A percentile compares a stretch with the other conserved stretches of the same genome.
These are phyloP conservation scores for Drosophila biarmipes DNA, from an alignment of 1,140 invertebrate genomes.

Conservation along the genomic window DNA sequence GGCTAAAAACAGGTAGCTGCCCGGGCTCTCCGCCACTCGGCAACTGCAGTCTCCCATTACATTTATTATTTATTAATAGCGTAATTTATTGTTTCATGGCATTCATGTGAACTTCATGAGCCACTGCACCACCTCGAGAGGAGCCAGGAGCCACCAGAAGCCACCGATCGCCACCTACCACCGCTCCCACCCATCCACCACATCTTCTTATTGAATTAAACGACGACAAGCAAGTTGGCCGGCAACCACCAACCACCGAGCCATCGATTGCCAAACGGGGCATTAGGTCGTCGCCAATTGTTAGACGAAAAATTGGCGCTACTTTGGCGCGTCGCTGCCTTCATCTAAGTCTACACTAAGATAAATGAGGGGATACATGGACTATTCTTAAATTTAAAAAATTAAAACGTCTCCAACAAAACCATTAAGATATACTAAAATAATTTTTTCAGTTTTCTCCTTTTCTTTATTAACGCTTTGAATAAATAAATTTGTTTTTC, in stretches of 20 bases:
- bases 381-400: background rate
- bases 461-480: too few relatives aligned
- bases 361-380: background rate
- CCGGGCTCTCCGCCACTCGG: slow-evolving; percentile 22
- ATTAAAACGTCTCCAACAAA: too few relatives aligned
- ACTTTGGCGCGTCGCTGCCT: slow-evolving; percentile 53
- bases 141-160: slow-evolving; percentile 9
- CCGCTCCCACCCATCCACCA: slow-evolving; percentile 15
- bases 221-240: slow-evolving; percentile 55
- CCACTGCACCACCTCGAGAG: slow-evolving; percentile 24
- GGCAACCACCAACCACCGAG: slow-evolving; percentile 14
- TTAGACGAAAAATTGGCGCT: slow-evolving; percentile 81
- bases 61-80: slow-evolving; percentile 85
- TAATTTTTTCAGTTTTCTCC: too few relatives aligned
- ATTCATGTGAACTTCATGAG: slow-evolving; percentile 82
- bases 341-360: slow-evolving; percentile 1
- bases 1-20: slow-evolving; percentile 73
- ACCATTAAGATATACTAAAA: too few relatives aligned
- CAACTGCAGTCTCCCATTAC: slow-evolving; percentile 78
- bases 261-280: slow-evolving; percentile 73
- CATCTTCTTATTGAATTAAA: slow-evolving; percentile 79
- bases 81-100: slow-evolving; percentile 84
- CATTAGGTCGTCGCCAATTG: slow-evolving; percentile 80
- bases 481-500: too few relatives aligned
- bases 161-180: slow-evolving; percentile 24